phyloP scores from a whole-genome alignment of 2,113 vertebrate genomes.

The Seriola dumerili region DNA sequence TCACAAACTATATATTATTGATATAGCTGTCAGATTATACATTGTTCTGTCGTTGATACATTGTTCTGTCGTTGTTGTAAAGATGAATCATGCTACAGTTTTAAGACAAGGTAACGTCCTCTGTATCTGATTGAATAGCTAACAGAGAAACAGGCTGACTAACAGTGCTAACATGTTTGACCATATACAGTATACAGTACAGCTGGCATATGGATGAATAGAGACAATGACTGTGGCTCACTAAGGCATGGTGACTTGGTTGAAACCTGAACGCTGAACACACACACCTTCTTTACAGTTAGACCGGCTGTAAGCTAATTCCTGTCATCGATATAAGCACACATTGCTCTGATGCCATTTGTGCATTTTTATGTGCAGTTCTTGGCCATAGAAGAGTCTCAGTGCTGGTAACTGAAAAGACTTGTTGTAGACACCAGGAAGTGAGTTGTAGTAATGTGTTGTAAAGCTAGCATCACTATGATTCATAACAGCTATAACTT shows the following conservation, averaged over 20 bases:
- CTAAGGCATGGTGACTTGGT: background rate
- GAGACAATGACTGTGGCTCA: constrained; percentile 10
- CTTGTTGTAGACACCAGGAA: background rate
- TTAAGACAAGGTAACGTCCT: background rate
- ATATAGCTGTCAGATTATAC: background rate
- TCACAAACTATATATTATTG: background rate
- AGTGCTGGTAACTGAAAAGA: background rate
- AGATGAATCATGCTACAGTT: background rate
- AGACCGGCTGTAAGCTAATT: background rate
- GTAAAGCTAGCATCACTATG: background rate
- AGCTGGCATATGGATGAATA: constrained; percentile 20
- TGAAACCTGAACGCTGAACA: constrained; percentile 18
- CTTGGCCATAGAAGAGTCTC: background rate
- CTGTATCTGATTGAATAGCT: background rate
- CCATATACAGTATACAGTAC: constrained; percentile 22
- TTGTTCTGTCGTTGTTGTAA: background rate
- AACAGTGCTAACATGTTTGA: background rate
- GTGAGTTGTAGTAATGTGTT: background rate
- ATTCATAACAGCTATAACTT: background rate
- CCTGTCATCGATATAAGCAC: background rate
- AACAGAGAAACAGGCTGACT: background rate
- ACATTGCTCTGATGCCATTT: background rate
- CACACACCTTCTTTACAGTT: constrained; percentile 16
- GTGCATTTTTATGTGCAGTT: background rate
- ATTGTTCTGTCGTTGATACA: background rate